Percentiles rank a stretch among this genome's conserved stretches.
phyloP scores from a whole-genome alignment of 2,797 vertebrate species.

The Anguilla obscura region DNA sequence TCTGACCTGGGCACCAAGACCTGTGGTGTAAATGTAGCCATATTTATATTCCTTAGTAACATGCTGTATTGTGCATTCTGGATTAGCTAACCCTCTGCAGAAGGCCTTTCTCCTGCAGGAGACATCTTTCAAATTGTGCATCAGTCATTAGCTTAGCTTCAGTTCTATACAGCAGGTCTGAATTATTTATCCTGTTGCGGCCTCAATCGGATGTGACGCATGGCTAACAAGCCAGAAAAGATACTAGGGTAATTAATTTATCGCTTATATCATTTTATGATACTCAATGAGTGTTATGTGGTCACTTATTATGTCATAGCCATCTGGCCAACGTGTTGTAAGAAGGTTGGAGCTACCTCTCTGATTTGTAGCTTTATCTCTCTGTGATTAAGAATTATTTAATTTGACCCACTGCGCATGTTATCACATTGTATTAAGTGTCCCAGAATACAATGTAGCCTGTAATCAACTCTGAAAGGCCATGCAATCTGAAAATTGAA shows the following conservation, averaged over 20 bases:
- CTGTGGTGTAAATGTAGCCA: too few species aligned
- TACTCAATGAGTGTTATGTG: not conserved
- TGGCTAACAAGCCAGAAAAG: not conserved
- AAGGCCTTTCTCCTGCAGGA: not conserved
- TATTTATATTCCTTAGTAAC: not conserved
- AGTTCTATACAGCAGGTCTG: not conserved
- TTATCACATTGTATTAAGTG: not conserved
- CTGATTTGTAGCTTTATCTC: not conserved
- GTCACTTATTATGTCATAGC: not conserved
- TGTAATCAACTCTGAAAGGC: not conserved
- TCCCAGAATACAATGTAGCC: not conserved
- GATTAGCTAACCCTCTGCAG: not conserved
- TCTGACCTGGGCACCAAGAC: too few species aligned
- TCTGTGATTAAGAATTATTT: not conserved
- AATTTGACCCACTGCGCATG: too few species aligned
- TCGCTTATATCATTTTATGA: constrained; percentile 5
- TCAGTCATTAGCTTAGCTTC: not conserved
- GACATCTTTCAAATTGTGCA: not conserved
- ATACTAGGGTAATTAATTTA: not conserved
- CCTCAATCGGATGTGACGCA: not conserved
- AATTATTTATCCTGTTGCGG: not conserved
- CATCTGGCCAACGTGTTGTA: not conserved
- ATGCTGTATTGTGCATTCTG: not conserved
- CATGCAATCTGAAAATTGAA: not conserved
- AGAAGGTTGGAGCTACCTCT: not conserved